These are phyloP conservation scores for Lateolabrax maculatus DNA, from an alignment of 2,797 vertebrate genomes.

Conservation along the genomic window DNA sequence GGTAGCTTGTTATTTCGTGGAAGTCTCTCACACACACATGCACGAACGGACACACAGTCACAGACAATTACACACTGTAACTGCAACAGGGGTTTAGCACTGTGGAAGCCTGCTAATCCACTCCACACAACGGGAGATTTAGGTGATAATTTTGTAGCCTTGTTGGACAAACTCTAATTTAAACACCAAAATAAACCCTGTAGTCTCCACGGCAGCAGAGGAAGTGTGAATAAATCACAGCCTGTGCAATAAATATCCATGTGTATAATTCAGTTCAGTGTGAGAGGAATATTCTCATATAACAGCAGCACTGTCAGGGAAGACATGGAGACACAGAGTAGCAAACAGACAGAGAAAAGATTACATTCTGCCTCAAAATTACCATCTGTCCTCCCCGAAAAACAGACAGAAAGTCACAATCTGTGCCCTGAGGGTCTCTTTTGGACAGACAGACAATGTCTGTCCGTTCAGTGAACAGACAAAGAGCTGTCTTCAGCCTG, in stretches of 20 bases:
- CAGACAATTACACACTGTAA: slow-evolving; percentile 21
- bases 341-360: slow-evolving; percentile 57
- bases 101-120: slow-evolving; percentile 43
- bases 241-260: slow-evolving; percentile 19
- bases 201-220: background rate
- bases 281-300: slow-evolving; percentile 6
- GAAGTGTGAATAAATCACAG: slow-evolving; percentile 35
- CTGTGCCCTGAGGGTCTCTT: slow-evolving; percentile 61
- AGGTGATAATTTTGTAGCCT: slow-evolving; percentile 6
- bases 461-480: slow-evolving; percentile 64
- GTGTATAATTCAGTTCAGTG: background rate
- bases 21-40: slow-evolving; percentile 23
- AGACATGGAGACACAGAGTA: background rate
- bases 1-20: slow-evolving; percentile 26
- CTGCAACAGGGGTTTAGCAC: slow-evolving; percentile 18
- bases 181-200: slow-evolving; percentile 37
- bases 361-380: slow-evolving; percentile 52
- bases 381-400: slow-evolving; percentile 56
- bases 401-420: slow-evolving; percentile 62
- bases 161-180: slow-evolving; percentile 38
- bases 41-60: slow-evolving; percentile 2
- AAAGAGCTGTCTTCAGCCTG: slow-evolving; percentile 76
- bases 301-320: slow-evolving; percentile 23
- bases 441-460: slow-evolving; percentile 60
- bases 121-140: slow-evolving; percentile 30